Evolutionary conservation across 2,888 invertebrate genomes (phyloP).

Genomic region (Acleris sparsana): DNA sequence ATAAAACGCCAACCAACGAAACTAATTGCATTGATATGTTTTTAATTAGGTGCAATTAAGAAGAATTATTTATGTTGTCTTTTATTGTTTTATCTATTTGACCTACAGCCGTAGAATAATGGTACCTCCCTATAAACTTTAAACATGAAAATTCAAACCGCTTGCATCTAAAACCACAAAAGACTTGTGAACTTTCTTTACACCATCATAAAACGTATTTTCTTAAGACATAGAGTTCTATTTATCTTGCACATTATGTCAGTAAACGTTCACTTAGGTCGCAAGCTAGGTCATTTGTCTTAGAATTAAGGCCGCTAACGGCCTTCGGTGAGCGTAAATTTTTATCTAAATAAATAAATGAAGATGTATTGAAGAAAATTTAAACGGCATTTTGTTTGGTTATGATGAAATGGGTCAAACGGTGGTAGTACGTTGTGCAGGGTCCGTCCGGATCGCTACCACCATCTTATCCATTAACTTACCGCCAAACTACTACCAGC

Average conservation of each 20-base stretch:
- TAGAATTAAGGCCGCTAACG: constrained; percentile 42
- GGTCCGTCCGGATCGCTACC: too few species aligned
- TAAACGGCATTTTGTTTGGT: constrained; percentile 12
- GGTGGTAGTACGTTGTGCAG: too few species aligned
- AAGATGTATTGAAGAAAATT: constrained; percentile 42
- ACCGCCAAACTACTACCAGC: too few species aligned
- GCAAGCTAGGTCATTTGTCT: constrained; percentile 48
- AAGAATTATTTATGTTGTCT: too few species aligned
- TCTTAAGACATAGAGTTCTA: constrained; percentile 1
- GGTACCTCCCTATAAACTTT: background rate
- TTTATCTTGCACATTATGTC: background rate
- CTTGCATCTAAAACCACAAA: constrained; percentile 14
- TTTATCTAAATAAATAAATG: constrained; percentile 49
- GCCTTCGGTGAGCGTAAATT: constrained; percentile 42
- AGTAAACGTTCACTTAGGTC: constrained; percentile 41
- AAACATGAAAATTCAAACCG: constrained; percentile 16
- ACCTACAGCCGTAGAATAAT: too few species aligned
- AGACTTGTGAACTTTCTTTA: background rate
- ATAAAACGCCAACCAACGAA: too few species aligned
- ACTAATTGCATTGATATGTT: too few species aligned
- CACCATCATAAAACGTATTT: background rate
- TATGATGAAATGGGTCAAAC: background rate
- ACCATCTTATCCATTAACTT: too few species aligned
- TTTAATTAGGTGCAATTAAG: too few species aligned
- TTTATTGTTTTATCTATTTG: too few species aligned